Conservation (phyloP, 1,140 invertebrate genomes). For the Drosophila lowei region DNA sequence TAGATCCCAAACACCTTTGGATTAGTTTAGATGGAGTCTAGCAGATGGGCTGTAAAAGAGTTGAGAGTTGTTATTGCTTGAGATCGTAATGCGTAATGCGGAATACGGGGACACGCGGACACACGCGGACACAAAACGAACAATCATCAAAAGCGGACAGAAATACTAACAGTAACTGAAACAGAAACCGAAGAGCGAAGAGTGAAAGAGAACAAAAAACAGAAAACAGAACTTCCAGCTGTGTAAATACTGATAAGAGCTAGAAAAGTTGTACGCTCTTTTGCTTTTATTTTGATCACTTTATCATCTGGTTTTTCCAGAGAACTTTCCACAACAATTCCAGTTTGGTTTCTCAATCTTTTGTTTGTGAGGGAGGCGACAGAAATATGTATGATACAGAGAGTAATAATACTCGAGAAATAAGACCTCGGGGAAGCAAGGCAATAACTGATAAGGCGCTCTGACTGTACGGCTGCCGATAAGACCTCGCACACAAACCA, state of each 20-base stretch:
- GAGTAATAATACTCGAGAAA: slow-evolving; percentile 3
- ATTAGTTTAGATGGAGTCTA: slow-evolving; percentile 49
- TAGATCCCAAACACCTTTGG: slow-evolving; percentile 66
- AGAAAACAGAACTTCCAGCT: slow-evolving; percentile 59
- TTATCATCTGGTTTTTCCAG: slow-evolving; percentile 67
- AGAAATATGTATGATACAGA: background rate
- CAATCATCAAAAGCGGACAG: slow-evolving; percentile 35
- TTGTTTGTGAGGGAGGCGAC: slow-evolving; percentile 54
- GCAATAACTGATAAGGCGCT: slow-evolving; percentile 68
- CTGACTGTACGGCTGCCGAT: slow-evolving; percentile 21
- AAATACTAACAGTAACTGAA: slow-evolving; percentile 23
- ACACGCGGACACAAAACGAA: slow-evolving; percentile 47
- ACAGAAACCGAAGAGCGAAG: slow-evolving; percentile 17
- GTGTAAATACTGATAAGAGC: slow-evolving; percentile 59
- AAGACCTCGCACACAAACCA: slow-evolving; percentile 22
- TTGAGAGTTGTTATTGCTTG: slow-evolving; percentile 47
- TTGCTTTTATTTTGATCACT: slow-evolving; percentile 41
- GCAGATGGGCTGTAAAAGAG: slow-evolving; percentile 64
- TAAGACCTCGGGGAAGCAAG: slow-evolving; percentile 46
- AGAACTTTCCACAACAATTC: slow-evolving; percentile 33
- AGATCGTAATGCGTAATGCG: slow-evolving; percentile 33
- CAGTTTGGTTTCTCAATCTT: slow-evolving; percentile 79
- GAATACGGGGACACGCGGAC: slow-evolving; percentile 28
- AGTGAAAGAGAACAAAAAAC: slow-evolving; percentile 3
- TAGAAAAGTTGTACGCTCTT: slow-evolving; percentile 9